Conservation (phyloP, 64 coral and sea anemone species). For the Cladopsammia gracilis region DNA sequence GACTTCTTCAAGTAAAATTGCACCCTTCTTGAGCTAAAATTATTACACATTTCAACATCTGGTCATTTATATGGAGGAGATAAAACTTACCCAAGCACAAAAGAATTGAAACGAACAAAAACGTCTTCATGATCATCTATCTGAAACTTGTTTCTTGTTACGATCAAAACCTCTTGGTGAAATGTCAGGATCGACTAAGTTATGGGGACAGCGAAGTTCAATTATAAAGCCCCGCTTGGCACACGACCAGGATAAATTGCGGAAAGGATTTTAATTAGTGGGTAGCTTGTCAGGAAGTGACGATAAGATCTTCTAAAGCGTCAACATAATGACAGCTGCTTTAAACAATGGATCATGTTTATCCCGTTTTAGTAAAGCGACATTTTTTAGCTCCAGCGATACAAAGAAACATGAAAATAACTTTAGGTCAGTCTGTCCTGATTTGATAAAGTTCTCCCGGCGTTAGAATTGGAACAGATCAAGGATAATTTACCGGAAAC, state of each 20-base stretch:
- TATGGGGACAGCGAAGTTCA: neutral
- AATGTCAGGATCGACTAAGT: neutral
- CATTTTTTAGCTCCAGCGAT: neutral
- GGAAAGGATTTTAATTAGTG: neutral
- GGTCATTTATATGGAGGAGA: neutral
- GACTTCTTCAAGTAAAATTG: neutral
- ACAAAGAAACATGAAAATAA: neutral
- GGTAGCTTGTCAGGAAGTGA: slow-evolving; percentile 14
- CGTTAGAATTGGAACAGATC: too few relatives aligned
- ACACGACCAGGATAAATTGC: neutral
- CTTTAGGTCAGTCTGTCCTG: too few relatives aligned
- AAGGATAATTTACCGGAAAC: too few relatives aligned
- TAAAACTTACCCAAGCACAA: neutral
- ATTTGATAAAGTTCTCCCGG: neutral
- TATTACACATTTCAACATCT: neutral
- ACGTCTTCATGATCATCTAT: neutral
- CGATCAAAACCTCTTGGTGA: neutral
- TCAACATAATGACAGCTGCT: neutral
- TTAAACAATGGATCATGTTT: neutral
- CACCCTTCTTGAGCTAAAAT: too few relatives aligned
- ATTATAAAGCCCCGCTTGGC: neutral
- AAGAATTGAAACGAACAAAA: neutral
- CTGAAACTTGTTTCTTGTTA: neutral
- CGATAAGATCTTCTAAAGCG: neutral
- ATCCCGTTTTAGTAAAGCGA: neutral